Evolutionary conservation across 2,888 invertebrate genomes (phyloP).

Genomic region (Petrolisthes manimaculis): DNA sequence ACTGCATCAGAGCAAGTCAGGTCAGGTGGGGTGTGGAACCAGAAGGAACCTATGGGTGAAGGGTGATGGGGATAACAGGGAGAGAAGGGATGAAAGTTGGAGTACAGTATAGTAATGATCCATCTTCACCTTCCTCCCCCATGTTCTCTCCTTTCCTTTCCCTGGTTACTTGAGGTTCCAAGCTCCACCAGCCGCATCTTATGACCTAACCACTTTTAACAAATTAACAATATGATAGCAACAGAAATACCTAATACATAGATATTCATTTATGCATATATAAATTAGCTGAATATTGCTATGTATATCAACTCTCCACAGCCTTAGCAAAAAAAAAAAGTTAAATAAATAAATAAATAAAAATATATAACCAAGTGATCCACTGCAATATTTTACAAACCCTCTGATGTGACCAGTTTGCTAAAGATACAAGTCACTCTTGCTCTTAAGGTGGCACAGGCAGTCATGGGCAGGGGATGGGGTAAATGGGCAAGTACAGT

Average conservation of each 20-base stretch:
- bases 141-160: not conserved
- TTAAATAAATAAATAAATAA: conserved; percentile 50
- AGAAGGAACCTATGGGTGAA: not conserved
- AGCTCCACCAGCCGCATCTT: conserved; percentile 34
- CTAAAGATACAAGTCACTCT: conserved; percentile 12
- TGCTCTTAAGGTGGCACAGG: not conserved
- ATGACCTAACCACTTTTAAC: conserved; percentile 56
- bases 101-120: not conserved
- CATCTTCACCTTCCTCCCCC: not conserved
- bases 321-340: conserved; percentile 56
- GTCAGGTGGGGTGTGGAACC: conserved; percentile 27
- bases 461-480: not conserved
- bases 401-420: conserved; percentile 45
- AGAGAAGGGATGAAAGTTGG: not conserved
- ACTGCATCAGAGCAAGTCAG: conserved; percentile 54
- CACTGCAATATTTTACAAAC: conserved; percentile 46
- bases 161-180: not conserved
- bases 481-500: not conserved
- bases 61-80: conserved; percentile 6
- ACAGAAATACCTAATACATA: conserved; percentile 55
- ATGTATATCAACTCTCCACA: conserved; percentile 59
- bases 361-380: conserved; percentile 36
- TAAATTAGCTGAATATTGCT: conserved; percentile 60
- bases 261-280: conserved; percentile 60
- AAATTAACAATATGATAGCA: conserved; percentile 60